Base-by-base conservation (phyloP, 92 coral and sea anemone genomes). In the Porites cylindrica region DNA sequence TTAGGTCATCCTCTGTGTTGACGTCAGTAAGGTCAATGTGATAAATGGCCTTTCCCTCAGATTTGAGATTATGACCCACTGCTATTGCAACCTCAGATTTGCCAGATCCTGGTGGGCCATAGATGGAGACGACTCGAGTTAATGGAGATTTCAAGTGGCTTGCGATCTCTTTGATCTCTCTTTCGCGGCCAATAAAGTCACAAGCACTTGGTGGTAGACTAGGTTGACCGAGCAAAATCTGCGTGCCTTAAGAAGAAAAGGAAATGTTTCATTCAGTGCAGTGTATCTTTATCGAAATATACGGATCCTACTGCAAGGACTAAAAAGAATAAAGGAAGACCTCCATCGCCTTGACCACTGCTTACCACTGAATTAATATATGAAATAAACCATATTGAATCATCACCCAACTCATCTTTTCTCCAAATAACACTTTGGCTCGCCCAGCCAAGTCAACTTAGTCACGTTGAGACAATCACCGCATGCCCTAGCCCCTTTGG, bases 101-200 rank as follows among this genome's bases (percentile, higher is more conserved):
- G 8, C 85, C 85, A 67, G 70, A 81, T 54, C 68, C 77, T 51
- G 85, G 77, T 1, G 85, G 67, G 12, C 85, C 77, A 32, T 63
- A 56, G 62, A 81, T 14, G 20, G 77, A 69, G 16, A 81, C 58
- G 19, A 79, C 20, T 18, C 72, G 61, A 5, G 73, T 65, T 12
- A 26, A 29, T 23, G 8, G 63, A 5, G 67, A 69, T 8, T 19
- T 20, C 51, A 81, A 11, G 8, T 21, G 12, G 7, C 17, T 21
- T 0, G 17, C n/a, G 60, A 68, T 53, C 18, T 81, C 77, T 8
- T 52, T 43, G 17, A 14, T 16, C 26, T 81, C 85, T 69, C 8
- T 11, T 0, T 54, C 11, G 6, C 85, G 74, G 23, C 78, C 85
- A 51, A 60, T 70, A 26, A 81, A 81, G 24, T 81, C 7, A 1